Evolutionary conservation across 2,888 invertebrate genomes (phyloP), one percentile per base, ranked within the genome.

Genomic region (Megastigmus dorsalis): DNA sequence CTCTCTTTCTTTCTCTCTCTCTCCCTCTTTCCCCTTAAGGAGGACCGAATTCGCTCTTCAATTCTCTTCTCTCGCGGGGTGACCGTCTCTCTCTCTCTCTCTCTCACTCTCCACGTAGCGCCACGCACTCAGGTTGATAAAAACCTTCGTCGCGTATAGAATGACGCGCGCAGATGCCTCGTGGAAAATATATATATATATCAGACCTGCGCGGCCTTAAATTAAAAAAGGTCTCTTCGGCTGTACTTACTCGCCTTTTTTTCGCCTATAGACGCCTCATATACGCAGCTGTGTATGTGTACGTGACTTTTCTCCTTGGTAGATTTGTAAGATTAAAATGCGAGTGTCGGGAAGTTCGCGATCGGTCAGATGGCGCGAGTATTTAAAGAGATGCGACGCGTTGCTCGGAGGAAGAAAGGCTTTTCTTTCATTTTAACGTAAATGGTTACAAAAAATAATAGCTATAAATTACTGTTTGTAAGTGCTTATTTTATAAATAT

Each of bases 171-270:
- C 30, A 3, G 43, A 20, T 43, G 20, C 68, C n/a, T 30, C 52
- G 43, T 20, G 54, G 48, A n/a, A n/a, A n/a, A n/a, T n/a, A n/a
- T n/a, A n/a, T n/a, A n/a, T n/a, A 28, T 63, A 38, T 38, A 43
- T 63, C 45, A 48, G 55, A 55, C 23, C 28, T 28, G 38, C 28
- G 57, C 33, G 59, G 41, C 48, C 67, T 74, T 68, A 63, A 63
- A 63, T 74, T 74, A 74, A 65, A 73, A 43, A 54, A 48, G 65
- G 50, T 10, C 57, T 45, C 41, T n/a, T n/a, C n/a, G n/a, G n/a
- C n/a, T n/a, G n/a, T n/a, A n/a, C n/a, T n/a, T n/a, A n/a, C n/a
- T n/a, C 6, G 1, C 20, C 23, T n/a, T 18, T n/a, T n/a, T n/a
- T 26, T 18, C 15, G 6, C 23, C 10, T 36, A 1, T 15, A 13